These are phyloP conservation scores for Xestia sexstrigata DNA, from an alignment of 2,888 invertebrate genomes.

Conservation along the genomic window DNA sequence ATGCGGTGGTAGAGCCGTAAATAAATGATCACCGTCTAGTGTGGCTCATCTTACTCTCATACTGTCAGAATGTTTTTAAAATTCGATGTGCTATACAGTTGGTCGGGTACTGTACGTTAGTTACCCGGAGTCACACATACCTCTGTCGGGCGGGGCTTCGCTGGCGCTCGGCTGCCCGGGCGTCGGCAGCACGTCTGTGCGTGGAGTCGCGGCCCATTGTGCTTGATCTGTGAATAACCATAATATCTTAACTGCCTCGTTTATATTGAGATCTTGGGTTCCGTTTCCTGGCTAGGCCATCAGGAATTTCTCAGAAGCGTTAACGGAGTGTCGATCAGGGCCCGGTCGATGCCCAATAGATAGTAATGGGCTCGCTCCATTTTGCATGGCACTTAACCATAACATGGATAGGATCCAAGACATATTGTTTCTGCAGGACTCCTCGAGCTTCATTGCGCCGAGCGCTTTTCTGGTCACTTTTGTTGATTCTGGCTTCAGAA, in stretches of 20 bases:
- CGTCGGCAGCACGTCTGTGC: constrained; percentile 61
- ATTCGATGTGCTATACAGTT: background rate
- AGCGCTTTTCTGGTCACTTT: background rate
- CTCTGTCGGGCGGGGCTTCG: constrained; percentile 32
- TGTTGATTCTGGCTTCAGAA: background rate
- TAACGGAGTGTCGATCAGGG: background rate
- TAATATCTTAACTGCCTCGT: background rate
- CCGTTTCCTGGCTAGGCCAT: background rate
- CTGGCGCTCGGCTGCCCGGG: constrained; percentile 44
- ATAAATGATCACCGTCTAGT: background rate
- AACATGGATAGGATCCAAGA: background rate
- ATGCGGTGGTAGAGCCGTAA: background rate
- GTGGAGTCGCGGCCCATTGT: constrained; percentile 59
- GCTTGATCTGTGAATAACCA: constrained; percentile 51
- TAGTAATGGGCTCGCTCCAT: background rate
- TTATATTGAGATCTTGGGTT: background rate
- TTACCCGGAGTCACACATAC: constrained; percentile 21
- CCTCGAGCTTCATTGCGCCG: background rate
- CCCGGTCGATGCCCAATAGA: background rate
- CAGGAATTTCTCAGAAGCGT: background rate
- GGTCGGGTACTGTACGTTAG: background rate
- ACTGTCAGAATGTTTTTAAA: background rate
- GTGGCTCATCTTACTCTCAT: background rate
- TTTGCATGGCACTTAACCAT: background rate
- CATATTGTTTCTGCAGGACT: background rate